Base-by-base conservation (phyloP, 2,888 invertebrate species). In the Lasioglossum figueresi region DNA sequence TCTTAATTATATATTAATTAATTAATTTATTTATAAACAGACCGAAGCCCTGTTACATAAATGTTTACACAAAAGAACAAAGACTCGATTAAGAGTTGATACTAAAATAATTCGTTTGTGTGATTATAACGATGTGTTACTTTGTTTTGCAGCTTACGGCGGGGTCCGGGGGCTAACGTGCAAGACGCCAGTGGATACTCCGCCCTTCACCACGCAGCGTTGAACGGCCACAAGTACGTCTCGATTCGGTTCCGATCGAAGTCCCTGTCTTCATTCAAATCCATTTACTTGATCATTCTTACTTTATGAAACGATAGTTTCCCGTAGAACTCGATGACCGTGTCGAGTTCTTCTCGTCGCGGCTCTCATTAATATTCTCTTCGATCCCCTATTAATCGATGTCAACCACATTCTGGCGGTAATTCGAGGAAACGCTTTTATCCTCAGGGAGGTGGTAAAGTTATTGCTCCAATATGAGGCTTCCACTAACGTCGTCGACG, bases 171-270 rank as follows among this genome's bases (percentile, higher is more conserved):
- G 90, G 98, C 98, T 81, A 99, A 99, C 95, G 98, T 98, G 78
- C 98, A 98, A 96, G 99, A 99, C 95, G 97, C 97, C 92, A 98
- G 98, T 94, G 99, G 99, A 70, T 99, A 98, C 95, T 98, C 99
- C 63, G 98, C 98, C 45, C 96, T 99, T 75, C 99, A 99, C 95
- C 98, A 99, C 95, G 99, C 99, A 79, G 97, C 99, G 88, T 96
- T 99, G 86, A 98, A 99, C 95, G 98, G 99, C 14, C 99, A 99
- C 95, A 97, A 96, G 99, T 98, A 96, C 96, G 96, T 95, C 48
- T 45, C 48, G 12, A 72, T 45, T 63, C 19, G 45, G 31, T 48
- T 37, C 12, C 31, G 72, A 72, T 23, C 73, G 8, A 19, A 34
- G 4, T 31, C 34, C 19, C 27, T 71, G 86, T 73, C 48, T 63